Base-by-base conservation (phyloP, 2,113 vertebrate genomes). In the Otus sunia region DNA sequence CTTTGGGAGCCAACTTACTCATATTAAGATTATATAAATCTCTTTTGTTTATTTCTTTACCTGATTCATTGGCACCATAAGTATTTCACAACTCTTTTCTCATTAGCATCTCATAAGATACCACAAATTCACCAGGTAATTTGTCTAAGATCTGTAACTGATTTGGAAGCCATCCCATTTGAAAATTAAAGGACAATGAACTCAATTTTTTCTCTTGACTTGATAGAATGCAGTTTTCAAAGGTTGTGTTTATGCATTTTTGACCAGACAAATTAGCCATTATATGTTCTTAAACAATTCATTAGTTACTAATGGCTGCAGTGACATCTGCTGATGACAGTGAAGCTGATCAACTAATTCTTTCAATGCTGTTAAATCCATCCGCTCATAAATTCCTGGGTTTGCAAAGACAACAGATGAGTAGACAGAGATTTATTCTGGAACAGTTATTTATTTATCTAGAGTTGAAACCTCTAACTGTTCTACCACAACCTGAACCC, bases 241-340 rank as follows among this genome's bases (percentile, higher is more conserved):
- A 95, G 91, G 90, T 95, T 97, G 86, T 92, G 82, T 94, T 95
- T 95, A 95, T 97, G 92, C 41, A 58, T 95, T 97, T 98, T 97
- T 97, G 97, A 97, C 92, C 95, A 97, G 96, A 97, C 80, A 97
- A 98, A 98, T 97, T 97, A 97, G 92, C 96, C 96, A 96, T 98
- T 98, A 96, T 92, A 66, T 77, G 78, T 92, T 91, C 97, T 98
- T 97, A 97, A 97, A 96, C 96, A 98, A 98, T 96, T 95, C 93
- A 97, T 98, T 98, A 98, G 94, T 94, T 97, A 95, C 90, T 97
- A 98, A 98, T 93, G 37, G 95, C 95, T 97, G 96, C 95, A 97
- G 94, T 97, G 97, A 98, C 98, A 98, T 98, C 97, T 97, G 97
- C 97, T 98, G 97, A 97, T 98, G 97, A 97, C 93, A 97, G 89